Conservation (phyloP, 2,113 vertebrate genomes). For the Trematomus loennbergii region DNA sequence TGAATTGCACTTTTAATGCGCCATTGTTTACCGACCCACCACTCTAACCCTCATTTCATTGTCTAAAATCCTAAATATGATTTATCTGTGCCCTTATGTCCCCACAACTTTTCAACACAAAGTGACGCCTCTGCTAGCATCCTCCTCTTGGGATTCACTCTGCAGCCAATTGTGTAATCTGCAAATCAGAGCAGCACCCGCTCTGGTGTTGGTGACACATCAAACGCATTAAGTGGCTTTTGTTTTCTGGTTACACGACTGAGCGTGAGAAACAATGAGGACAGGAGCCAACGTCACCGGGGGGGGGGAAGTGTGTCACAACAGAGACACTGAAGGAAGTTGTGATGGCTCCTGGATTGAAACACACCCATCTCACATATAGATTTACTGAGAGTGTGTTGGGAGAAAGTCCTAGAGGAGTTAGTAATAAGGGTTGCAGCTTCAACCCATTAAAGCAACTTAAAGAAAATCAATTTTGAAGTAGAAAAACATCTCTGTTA, state of each 20-base stretch:
- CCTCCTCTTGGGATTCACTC: slow-evolving; percentile 53
- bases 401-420: slow-evolving; percentile 24
- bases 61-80: too few relatives aligned
- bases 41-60: too few relatives aligned
- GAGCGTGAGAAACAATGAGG: slow-evolving; percentile 39
- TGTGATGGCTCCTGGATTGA: slow-evolving; percentile 47
- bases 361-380: slow-evolving; percentile 45
- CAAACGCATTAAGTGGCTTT: slow-evolving; percentile 18
- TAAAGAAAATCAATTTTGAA: slow-evolving; percentile 76
- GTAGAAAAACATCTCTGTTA: slow-evolving; percentile 66
- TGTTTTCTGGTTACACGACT: slow-evolving; percentile 36
- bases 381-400: slow-evolving; percentile 52
- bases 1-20: too few relatives aligned
- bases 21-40: too few relatives aligned
- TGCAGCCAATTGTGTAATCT: slow-evolving; percentile 22
- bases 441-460: slow-evolving; percentile 62
- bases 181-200: slow-evolving; percentile 28
- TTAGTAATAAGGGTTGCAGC: slow-evolving; percentile 35
- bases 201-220: slow-evolving; percentile 39
- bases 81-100: too few relatives aligned
- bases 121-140: slow-evolving; percentile 16
- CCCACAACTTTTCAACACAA: too few relatives aligned
- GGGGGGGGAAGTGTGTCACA: slow-evolving; percentile 40
- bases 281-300: slow-evolving; percentile 17
- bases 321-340: slow-evolving; percentile 17